Conservation (phyloP, 2,797 vertebrate genomes). For the Acanthurus leucopareius region DNA sequence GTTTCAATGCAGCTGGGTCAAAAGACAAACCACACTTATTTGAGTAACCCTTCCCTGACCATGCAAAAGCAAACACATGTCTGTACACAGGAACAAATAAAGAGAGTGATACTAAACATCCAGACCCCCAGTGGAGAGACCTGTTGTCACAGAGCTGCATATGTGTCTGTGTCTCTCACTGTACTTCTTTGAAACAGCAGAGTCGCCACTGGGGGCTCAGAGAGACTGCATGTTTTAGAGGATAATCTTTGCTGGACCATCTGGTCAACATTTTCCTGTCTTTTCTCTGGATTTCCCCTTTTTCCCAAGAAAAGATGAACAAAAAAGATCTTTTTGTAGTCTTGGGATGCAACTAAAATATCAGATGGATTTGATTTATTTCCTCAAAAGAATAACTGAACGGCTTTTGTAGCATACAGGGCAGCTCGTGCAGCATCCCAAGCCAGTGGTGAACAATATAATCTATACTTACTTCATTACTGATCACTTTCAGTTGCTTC, state of each 20-base stretch:
- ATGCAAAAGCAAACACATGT: constrained; percentile 51
- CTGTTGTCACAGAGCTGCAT: constrained; percentile 42
- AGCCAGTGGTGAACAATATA: constrained; percentile 44
- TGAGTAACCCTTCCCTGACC: constrained; percentile 70
- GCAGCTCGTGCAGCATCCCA: constrained; percentile 31
- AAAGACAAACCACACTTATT: constrained; percentile 69
- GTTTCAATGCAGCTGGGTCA: constrained; percentile 68
- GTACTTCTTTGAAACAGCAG: constrained; percentile 43
- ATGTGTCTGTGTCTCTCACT: constrained; percentile 39
- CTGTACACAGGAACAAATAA: constrained; percentile 50
- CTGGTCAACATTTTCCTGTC: constrained; percentile 73
- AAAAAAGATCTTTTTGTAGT: constrained; percentile 31
- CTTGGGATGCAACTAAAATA: constrained; percentile 22
- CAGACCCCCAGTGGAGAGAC: constrained; percentile 43
- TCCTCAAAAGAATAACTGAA: constrained; percentile 32
- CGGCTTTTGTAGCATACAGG: constrained; percentile 20
- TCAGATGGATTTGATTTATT: constrained; percentile 44
- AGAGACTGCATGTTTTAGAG: constrained; percentile 61
- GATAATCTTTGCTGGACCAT: constrained; percentile 78
- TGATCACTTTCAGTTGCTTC: constrained; percentile 76
- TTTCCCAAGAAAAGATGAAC: constrained; percentile 30
- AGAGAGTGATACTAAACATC: constrained; percentile 35
- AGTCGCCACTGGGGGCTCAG: constrained; percentile 41
- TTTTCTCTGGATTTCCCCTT: constrained; percentile 54
- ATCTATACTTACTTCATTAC: constrained; percentile 71